Base-by-base conservation (phyloP, 2,888 invertebrate genomes). In the Lacanobia wlatinum region DNA sequence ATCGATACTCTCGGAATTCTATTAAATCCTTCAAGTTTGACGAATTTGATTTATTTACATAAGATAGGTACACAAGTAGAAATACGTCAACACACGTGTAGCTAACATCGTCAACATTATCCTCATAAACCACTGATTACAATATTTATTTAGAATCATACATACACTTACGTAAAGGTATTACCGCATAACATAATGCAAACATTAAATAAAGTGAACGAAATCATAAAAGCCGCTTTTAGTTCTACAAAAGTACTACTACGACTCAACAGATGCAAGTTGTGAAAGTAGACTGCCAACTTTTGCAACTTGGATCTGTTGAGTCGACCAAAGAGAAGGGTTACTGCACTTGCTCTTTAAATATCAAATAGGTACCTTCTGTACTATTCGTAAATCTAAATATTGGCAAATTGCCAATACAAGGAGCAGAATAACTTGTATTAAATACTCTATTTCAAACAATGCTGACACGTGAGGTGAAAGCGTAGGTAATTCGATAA, bases 351-450 rank as follows among this genome's bases (percentile, higher is more conserved):
- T 60, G 12, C 6, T 55, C 46, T 59, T 40, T 60, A 71, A 53
- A 55, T 78, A 73, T 28, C 0, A 55, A 16, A 77, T 53, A 58
- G 38, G 58, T 38, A 38, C 5, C 2, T 38, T 7, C 46, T 38
- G n/a, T 18, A 46, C 52, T 53, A 60, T 60, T 59, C 2, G 14
- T 12, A 23, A 60, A 28, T 60, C 48, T 60, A 74, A 78, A 71
- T 55, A 74, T 60, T 78, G 59, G 72, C 52, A 71, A 48, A 18
- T 34, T 53, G 72, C 52, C 59, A 60, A 55, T n/a, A 78, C 46
- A 78, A 55, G 38, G 12, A 78, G 40, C 46, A 40, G 14, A 48
- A 53, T 10, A 40, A 55, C 16, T 1, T 40, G 18, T 46, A 38
- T 46, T 56, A 16, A n/a, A 46, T 21, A 58, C 38, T n/a, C 6